Evolutionary conservation across 92 coral and sea anemone genomes (phyloP), one percentile per base, ranked within the genome.

Genomic region (Parazoanthus swiftii): DNA sequence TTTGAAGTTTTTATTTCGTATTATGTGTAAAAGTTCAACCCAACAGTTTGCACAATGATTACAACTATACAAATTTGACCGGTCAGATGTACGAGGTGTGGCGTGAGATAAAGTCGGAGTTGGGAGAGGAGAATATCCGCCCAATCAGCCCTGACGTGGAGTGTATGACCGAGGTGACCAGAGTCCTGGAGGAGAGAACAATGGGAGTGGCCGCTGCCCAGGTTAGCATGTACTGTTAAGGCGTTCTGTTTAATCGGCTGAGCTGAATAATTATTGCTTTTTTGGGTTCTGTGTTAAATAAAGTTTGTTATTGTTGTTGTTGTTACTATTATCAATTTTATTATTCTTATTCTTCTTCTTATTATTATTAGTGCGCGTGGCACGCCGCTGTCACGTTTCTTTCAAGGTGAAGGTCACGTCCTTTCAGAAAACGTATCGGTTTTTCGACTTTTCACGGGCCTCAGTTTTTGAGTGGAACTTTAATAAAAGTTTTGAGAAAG

Each of bases 71-170:
- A 1, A 29, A 11, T 79, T 26, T 79, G 15, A 79, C 20, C 8
- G 54, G 37, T 54, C 29, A 97, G 99, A 95, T 91, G 95, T 91
- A 90, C 54, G 99, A 97, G 76, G 96, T 95, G 23, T 97, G 99
- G 99, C 86, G 88, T 37, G 99, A 93, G 85, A 90, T 97, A 67
- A 91, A 90, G 74, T 80, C 79, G 5, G 99, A 97, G 80, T 89
- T 97, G 80, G 95, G 93, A 56, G 94, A 92, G 67, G 98, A 97
- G 88, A 95, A 93, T 85, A 93, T 97, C 85, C 91, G 95, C 71
- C 99, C 99, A 26, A 94, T 97, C 36, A 91, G 97, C 38, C 98
- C 99, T 18, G 99, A 97, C 56, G 86, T 90, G 9, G 99, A 95
- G 77, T 93, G 94, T 89, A 89, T 97, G 75, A 92, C 73, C 38